Evolutionary conservation across 37 sponge, comb jelly and placozoan species (phyloP), one percentile per base, ranked within the genome.

Genomic region (Hormiphora californensis): DNA sequence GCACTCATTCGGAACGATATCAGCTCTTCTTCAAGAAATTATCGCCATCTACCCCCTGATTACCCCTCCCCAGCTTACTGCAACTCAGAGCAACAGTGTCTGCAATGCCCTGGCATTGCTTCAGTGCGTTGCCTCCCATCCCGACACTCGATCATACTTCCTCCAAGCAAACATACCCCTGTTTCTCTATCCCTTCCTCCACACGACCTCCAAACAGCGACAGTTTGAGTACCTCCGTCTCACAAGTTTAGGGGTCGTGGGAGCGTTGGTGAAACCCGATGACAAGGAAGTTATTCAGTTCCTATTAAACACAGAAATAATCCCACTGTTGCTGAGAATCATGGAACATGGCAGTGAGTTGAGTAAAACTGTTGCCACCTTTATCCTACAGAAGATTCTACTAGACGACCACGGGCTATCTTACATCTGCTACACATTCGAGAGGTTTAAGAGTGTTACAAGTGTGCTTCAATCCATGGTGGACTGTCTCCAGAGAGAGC

Each of bases 101-200:
- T 96, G 98, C 88, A 96, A 96, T 90, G 95, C 98, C 0, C 89
- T 96, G 19, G 98, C 98, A 0, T 88, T 96, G 3, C 88, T 96
- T 41, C 98, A 96, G 87, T 96, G 98, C 89, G 93, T 96, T 9
- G 98, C 98, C 32, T 96, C 98, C 31, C 98, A 96, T 57, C 90
- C 93, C 3, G 98, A 96, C 32, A 96, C 98, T 0, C 86, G 98
- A 53, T 89, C 98, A 31, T 87, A 91, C 19, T 96, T 96, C 86
- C 87, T 96, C 23, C 87, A 87, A 91, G 94, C 98, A 40, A 93
- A 94, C 63, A 92, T 96, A 44, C 98, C 98, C 3, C 89, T 92
- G 63, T 96, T 93, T 85, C 86, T 96, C 32, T 96, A 96, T 88
- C 94, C 94, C 4, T 96, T 96, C 54, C 91, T 96, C 0, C 95